Evolutionary conservation across 2,888 invertebrate genomes (phyloP).

Genomic region (Tethea ocularis): DNA sequence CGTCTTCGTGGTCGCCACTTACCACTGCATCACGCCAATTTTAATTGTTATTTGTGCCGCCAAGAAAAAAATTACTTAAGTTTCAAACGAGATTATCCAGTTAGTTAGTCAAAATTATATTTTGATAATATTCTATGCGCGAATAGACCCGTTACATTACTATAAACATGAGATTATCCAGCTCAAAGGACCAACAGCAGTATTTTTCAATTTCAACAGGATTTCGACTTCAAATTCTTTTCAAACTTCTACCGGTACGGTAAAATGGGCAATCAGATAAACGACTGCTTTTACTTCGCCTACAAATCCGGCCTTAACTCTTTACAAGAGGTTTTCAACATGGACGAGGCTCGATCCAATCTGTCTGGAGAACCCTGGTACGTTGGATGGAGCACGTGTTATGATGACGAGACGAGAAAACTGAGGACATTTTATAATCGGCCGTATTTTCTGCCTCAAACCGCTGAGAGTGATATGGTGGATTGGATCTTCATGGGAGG

Average conservation of each 20-base stretch:
- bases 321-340: constrained; percentile 91
- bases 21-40: too few relatives aligned
- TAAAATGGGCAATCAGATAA: constrained; percentile 77
- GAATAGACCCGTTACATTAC: too few relatives aligned
- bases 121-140: too few relatives aligned
- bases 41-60: too few relatives aligned
- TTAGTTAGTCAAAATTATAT: too few relatives aligned
- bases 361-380: constrained; percentile 88
- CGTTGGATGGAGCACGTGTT: constrained; percentile 96
- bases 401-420: constrained; percentile 90
- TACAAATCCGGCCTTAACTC: constrained; percentile 94
- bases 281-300: constrained; percentile 96
- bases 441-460: constrained; percentile 94
- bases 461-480: constrained; percentile 93
- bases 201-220: constrained; percentile 50
- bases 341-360: constrained; percentile 88
- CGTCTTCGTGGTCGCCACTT: too few relatives aligned
- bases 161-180: too few relatives aligned
- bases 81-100: too few relatives aligned
- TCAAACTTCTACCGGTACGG: constrained; percentile 87
- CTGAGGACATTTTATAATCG: constrained; percentile 90
- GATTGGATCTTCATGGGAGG: constrained; percentile 99
- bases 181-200: constrained; percentile 1
- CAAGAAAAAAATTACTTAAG: too few relatives aligned
- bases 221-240: constrained; percentile 93